Conservation (phyloP, 1,140 invertebrate genomes). For the Rhyzopertha dominica region DNA sequence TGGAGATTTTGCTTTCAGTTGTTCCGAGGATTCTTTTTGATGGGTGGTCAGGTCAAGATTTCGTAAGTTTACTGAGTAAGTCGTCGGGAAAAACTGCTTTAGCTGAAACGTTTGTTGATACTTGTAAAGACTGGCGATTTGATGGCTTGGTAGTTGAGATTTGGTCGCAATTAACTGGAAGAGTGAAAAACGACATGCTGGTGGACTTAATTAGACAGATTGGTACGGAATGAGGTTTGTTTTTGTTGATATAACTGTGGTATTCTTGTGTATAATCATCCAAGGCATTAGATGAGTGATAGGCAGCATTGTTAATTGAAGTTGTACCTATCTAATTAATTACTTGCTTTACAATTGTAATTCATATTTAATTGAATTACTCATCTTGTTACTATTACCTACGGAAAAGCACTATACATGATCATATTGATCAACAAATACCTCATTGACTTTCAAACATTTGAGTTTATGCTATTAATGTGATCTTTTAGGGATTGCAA, state of each 20-base stretch:
- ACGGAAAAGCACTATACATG: too few species aligned
- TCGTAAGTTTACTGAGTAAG: conserved; percentile 57
- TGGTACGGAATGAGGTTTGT: too few species aligned
- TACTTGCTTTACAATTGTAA: too few species aligned
- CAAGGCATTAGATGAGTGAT: too few species aligned
- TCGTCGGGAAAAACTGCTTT: conserved; percentile 55
- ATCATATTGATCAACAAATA: too few species aligned
- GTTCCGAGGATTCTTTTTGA: conserved; percentile 84
- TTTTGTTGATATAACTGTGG: too few species aligned
- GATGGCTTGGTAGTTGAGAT: conserved; percentile 86
- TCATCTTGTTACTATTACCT: too few species aligned
- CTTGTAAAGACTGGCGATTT: conserved; percentile 65
- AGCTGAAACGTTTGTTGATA: conserved; percentile 55
- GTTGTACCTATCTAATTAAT: too few species aligned
- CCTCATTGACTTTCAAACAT: too few species aligned
- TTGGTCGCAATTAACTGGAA: conserved; percentile 73
- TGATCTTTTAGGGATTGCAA: conserved; percentile 42
- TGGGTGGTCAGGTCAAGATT: conserved; percentile 68
- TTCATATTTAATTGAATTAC: too few species aligned
- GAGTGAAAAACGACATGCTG: conserved; percentile 59
- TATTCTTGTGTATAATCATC: too few species aligned
- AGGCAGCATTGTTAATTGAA: too few species aligned
- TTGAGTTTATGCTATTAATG: background rate
- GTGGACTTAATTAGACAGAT: conserved; percentile 59
- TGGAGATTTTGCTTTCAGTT: conserved; percentile 49